Evolutionary conservation across 92 coral and sea anemone species (phyloP), one percentile per base, ranked within the genome.

Genomic region (Virgularia gustaviana): DNA sequence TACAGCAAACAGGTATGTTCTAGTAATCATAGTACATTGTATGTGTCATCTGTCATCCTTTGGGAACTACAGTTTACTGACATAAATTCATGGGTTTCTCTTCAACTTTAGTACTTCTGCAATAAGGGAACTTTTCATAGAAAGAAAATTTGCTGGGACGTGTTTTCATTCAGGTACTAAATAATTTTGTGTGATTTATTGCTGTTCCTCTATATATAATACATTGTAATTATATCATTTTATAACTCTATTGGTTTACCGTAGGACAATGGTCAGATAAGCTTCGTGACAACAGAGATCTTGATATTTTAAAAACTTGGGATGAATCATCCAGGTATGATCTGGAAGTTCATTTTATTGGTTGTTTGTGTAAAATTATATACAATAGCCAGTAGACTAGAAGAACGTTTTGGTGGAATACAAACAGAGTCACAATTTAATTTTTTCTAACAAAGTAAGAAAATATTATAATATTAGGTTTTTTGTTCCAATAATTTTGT

Each of bases 221-320:
- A 28, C 6, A 3, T 55, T 4, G 4, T 13, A 38, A 38, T 20
- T 13, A 38, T 12, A 15, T 55, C 71, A 15, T 49, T 49, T 49
- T 49, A 28, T 49, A 3, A 18, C 56, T 18, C 56, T 49, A 28
- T 49, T 49, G 56, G 18, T 11, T 2, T 20, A 39, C 55, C 44
- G 11, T 42, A 92, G 98, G 84, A 71, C 79, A 80, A 22, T 92
- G 96, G 96, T 78, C 78, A 70, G 60, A 41, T 60, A 89, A 89
- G 18, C 73, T 92, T 65, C 86, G 43, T 38, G 98, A 92, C 81
- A 92, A 92, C 80, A 89, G 98, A 75, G 98, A 92, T 81, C 83
- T 89, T 65, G 79, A 76, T 56, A 63, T 89, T 47, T 71, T 79
- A 23, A 43, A 56, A 6, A 64, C 91, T 0, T 89, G 92, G 87